Conservation (phyloP, 2,888 invertebrate species). For the Hemaris fuciformis region DNA sequence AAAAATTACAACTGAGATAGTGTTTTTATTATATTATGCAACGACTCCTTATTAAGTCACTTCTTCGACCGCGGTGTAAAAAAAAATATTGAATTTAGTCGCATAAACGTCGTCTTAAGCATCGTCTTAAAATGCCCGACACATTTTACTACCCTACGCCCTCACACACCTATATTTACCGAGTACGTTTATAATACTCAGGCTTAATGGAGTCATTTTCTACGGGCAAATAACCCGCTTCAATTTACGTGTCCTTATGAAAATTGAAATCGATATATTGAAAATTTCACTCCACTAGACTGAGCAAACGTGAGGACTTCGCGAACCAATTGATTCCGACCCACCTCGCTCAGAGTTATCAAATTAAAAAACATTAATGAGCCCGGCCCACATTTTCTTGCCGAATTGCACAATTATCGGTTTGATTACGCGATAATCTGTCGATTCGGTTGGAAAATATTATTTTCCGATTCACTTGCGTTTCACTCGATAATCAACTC, state of each 20-base stretch:
- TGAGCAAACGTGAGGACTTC: not conserved
- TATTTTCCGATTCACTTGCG: constrained; percentile 19
- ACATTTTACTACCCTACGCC: no score
- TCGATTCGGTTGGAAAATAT: constrained; percentile 40
- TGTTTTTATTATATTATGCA: no score
- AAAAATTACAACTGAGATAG: no score
- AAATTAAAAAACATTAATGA: constrained; percentile 17
- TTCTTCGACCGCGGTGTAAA: no score
- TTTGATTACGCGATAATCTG: constrained; percentile 52
- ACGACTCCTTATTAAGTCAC: no score
- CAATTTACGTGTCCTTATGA: not conserved
- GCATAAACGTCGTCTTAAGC: no score
- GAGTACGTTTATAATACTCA: no score
- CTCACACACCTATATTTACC: no score
- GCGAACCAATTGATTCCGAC: constrained; percentile 1
- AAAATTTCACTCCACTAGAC: not conserved
- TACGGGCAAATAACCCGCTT: not conserved
- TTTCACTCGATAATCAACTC: not conserved
- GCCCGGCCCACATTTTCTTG: constrained; percentile 38
- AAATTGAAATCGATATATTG: not conserved
- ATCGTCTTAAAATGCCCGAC: no score
- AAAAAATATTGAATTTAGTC: no score
- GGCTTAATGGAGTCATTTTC: no score
- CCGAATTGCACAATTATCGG: constrained; percentile 63
- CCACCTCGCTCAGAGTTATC: constrained; percentile 4